phyloP scores from a whole-genome alignment of 2,113 vertebrate genomes.

The Syngnathus typhle region DNA sequence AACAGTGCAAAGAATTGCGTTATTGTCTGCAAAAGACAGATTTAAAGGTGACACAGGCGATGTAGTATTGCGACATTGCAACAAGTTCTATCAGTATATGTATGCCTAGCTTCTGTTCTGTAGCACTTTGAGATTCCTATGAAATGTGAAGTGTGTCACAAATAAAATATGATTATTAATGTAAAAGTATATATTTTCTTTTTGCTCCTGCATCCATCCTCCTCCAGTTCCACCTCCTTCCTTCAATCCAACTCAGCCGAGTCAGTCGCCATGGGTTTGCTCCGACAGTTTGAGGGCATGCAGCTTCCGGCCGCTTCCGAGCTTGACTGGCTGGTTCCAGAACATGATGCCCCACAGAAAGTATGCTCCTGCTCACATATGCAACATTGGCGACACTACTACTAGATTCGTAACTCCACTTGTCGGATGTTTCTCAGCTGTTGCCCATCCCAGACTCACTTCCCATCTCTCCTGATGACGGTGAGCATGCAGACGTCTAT shows the following conservation, averaged over 20 bases:
- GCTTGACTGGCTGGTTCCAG: slow-evolving; percentile 94
- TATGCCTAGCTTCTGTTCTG: too few species aligned
- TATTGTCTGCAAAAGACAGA: too few species aligned
- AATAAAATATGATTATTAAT: too few species aligned
- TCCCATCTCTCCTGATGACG: slow-evolving; percentile 92
- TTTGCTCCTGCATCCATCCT: neutral
- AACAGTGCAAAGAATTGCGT: neutral
- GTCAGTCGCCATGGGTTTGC: slow-evolving; percentile 94
- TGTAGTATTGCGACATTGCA: too few species aligned
- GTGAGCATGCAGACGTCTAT: slow-evolving; percentile 93
- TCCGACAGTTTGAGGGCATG: slow-evolving; percentile 96
- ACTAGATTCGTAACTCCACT: neutral
- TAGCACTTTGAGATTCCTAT: too few species aligned
- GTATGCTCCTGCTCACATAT: slow-evolving; percentile 51
- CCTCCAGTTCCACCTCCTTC: slow-evolving; percentile 77
- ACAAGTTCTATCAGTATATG: neutral
- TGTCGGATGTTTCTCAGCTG: slow-evolving; percentile 67
- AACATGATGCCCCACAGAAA: slow-evolving; percentile 94
- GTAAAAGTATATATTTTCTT: too few species aligned
- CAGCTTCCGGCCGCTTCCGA: slow-evolving; percentile 95
- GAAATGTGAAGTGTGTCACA: too few species aligned
- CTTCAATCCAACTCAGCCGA: slow-evolving; percentile 93
- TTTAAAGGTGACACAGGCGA: neutral
- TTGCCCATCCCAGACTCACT: slow-evolving; percentile 93
- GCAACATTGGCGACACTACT: neutral